These are phyloP conservation scores for Pipa parva DNA, from an alignment of 2,113 vertebrate genomes.

Conservation along the genomic window DNA sequence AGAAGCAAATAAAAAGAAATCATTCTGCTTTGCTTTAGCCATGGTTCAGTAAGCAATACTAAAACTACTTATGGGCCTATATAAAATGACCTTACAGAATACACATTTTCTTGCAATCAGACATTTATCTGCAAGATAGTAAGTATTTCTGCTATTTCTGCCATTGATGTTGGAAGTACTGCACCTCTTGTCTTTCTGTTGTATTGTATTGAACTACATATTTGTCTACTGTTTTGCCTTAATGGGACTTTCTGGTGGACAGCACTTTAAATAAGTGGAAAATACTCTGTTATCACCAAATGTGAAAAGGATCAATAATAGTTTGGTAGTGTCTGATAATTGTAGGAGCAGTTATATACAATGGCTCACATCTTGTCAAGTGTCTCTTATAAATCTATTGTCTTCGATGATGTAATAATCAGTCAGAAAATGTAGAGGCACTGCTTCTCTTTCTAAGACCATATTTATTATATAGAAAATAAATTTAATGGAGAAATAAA, in stretches of 20 bases:
- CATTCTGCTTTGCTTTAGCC: constrained; percentile 3
- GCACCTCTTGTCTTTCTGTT: constrained; percentile 53
- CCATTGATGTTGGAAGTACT: constrained; percentile 55
- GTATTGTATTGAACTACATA: constrained; percentile 68
- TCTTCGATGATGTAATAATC: constrained; percentile 80
- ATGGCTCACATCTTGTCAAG: constrained; percentile 80
- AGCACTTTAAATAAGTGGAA: constrained; percentile 89
- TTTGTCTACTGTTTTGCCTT: constrained; percentile 75
- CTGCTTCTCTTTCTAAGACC: constrained; percentile 65
- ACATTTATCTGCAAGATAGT: constrained; percentile 48
- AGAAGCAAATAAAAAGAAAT: constrained; percentile 29
- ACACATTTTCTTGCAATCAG: constrained; percentile 50
- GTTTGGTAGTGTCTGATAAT: constrained; percentile 87
- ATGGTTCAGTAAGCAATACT: constrained; percentile 40
- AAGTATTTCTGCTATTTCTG: constrained; percentile 53
- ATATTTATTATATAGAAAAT: constrained; percentile 55
- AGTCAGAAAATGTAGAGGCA: constrained; percentile 63
- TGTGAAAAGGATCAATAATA: constrained; percentile 77
- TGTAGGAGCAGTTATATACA: constrained; percentile 79
- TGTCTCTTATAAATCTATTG: constrained; percentile 84
- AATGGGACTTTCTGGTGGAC: constrained; percentile 78
- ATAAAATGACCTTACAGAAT: constrained; percentile 51
- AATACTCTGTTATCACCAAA: constrained; percentile 81
- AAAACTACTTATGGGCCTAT: constrained; percentile 45
- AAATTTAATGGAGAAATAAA: too few species aligned